Evolutionary conservation across 1,140 invertebrate species (phyloP).

Genomic region (Campoletis sonorensis): DNA sequence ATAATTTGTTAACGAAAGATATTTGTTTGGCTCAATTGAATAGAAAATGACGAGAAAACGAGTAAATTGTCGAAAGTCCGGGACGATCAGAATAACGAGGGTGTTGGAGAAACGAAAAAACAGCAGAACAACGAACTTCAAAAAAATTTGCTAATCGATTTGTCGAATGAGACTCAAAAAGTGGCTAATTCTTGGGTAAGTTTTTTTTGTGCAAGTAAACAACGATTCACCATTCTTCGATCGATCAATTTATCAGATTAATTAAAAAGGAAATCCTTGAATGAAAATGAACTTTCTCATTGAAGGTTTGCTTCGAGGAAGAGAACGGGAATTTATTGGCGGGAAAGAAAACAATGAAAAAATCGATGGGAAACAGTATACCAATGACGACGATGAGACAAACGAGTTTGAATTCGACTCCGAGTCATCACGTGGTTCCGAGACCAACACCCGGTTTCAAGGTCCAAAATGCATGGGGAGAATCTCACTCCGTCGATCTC

Average conservation of each 20-base stretch:
- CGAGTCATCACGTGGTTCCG: conserved; percentile 65
- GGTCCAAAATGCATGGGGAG: conserved; percentile 68
- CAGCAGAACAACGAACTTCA: conserved; percentile 53
- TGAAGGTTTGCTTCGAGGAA: conserved; percentile 70
- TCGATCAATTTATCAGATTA: not conserved
- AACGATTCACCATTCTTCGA: conserved; percentile 8
- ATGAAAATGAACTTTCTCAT: not conserved
- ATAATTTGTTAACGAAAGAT: no score
- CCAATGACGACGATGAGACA: conserved; percentile 68
- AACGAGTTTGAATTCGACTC: conserved; percentile 49
- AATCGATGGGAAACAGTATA: conserved; percentile 55
- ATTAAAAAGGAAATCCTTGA: conserved; percentile 23
- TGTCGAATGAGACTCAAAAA: conserved; percentile 63
- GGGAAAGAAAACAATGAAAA: conserved; percentile 57
- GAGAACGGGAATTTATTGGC: conserved; percentile 50
- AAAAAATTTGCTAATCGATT: conserved; percentile 70
- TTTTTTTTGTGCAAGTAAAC: conserved; percentile 31
- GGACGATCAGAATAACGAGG: conserved; percentile 45
- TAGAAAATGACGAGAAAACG: conserved; percentile 56
- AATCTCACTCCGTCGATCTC: conserved; percentile 65
- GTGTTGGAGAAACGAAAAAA: conserved; percentile 52
- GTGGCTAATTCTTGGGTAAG: conserved; percentile 69
- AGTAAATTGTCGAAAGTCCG: conserved; percentile 41
- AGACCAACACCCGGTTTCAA: conserved; percentile 63
- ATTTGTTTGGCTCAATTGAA: not conserved